A percentile compares a stretch with the other conserved stretches of the same genome.
These are phyloP conservation scores for Eubucco bourcierii DNA, from an alignment of 2,113 vertebrate species.

Conservation along the genomic window DNA sequence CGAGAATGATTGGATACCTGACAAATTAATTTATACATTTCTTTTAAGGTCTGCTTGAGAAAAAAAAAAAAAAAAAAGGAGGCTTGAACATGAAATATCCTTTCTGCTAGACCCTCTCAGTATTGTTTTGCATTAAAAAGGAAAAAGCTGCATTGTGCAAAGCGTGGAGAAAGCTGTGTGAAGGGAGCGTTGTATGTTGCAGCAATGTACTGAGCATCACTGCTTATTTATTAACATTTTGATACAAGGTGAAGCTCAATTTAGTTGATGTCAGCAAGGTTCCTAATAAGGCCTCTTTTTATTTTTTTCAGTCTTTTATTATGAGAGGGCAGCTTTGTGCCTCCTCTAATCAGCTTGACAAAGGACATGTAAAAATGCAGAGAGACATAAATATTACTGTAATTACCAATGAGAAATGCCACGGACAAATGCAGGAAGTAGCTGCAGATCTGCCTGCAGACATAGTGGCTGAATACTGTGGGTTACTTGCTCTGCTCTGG, in stretches of 20 bases:
- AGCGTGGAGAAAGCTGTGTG: background rate
- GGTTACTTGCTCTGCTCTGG: background rate
- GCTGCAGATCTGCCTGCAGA: background rate
- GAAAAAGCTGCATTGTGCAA: background rate
- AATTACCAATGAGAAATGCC: slow-evolving; percentile 43
- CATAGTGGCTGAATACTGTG: background rate
- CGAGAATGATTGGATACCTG: background rate
- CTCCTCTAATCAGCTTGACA: slow-evolving; percentile 60
- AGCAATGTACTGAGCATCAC: background rate
- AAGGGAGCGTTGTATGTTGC: background rate
- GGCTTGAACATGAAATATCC: slow-evolving; percentile 7
- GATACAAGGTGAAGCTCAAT: slow-evolving; percentile 55
- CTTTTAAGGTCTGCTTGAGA: slow-evolving; percentile 5
- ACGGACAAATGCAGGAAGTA: background rate
- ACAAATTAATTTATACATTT: background rate
- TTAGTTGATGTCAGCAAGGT: slow-evolving; percentile 58
- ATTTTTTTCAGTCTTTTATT: background rate
- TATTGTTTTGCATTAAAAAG: slow-evolving; percentile 48
- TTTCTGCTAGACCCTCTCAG: slow-evolving; percentile 5
- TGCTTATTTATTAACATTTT: slow-evolving; percentile 55
- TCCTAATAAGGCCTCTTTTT: slow-evolving; percentile 32
- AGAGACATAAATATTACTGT: slow-evolving; percentile 38
- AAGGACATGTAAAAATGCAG: slow-evolving; percentile 43
- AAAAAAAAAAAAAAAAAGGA: background rate
- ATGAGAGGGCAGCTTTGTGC: slow-evolving; percentile 57